phyloP scores from a whole-genome alignment of 1,140 invertebrate genomes.

The Delia radicum region DNA sequence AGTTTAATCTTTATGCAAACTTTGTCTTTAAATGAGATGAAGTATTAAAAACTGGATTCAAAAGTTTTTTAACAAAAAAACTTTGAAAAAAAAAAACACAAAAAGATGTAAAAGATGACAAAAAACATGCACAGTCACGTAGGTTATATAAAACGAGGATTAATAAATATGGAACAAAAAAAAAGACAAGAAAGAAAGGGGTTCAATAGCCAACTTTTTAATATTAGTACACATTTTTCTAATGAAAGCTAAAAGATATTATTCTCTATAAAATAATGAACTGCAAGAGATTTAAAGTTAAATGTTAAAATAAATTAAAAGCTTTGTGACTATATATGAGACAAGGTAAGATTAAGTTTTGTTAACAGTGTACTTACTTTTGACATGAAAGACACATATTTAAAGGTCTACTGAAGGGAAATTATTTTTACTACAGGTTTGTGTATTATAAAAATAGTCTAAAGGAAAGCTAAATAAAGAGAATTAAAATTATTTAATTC shows the following conservation, averaged over 20 bases:
- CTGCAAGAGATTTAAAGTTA: not conserved
- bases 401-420: too few relatives aligned
- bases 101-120: too few relatives aligned
- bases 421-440: too few relatives aligned
- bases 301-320: constrained; percentile 7
- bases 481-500: too few relatives aligned
- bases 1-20: constrained; percentile 23
- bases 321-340: too few relatives aligned
- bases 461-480: too few relatives aligned
- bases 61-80: not conserved
- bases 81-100: not conserved
- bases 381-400: too few relatives aligned
- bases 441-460: too few relatives aligned
- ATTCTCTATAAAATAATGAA: not conserved
- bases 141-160: not conserved
- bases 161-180: not conserved
- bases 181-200: not conserved
- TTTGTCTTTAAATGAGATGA: constrained; percentile 18
- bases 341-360: too few relatives aligned
- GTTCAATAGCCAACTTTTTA: not conserved
- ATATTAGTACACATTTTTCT: not conserved
- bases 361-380: too few relatives aligned
- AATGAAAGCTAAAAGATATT: not conserved
- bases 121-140: constrained; percentile 16
- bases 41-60: constrained; percentile 3